Evolutionary conservation across 2,113 vertebrate genomes (phyloP).

Genomic region (Nymphicus hollandicus): DNA sequence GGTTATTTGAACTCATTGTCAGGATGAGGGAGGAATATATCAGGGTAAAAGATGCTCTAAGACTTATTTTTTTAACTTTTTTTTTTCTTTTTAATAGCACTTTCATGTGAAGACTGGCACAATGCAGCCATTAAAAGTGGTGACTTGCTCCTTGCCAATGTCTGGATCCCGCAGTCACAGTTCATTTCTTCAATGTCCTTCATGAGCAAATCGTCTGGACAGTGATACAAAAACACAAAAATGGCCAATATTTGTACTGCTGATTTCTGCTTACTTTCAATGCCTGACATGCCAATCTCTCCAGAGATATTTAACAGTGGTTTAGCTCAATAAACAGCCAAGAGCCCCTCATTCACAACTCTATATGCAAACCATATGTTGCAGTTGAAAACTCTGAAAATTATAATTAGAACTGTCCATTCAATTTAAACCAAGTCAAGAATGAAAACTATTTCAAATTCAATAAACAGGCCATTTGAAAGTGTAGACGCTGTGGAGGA

Average conservation of each 20-base stretch:
- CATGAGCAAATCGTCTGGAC: not conserved
- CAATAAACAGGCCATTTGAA: constrained; percentile 51
- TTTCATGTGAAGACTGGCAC: not conserved
- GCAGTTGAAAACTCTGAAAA: constrained; percentile 54
- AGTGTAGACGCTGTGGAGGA: constrained; percentile 19
- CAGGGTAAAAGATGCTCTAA: not conserved
- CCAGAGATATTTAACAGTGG: constrained; percentile 13
- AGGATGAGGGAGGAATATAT: not conserved
- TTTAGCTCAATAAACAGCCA: constrained; percentile 65
- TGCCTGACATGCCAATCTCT: not conserved
- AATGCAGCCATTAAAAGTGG: not conserved
- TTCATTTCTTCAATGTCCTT: not conserved
- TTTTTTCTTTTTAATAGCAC: not conserved
- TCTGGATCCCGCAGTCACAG: not conserved
- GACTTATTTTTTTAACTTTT: not conserved
- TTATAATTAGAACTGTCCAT: constrained; percentile 73
- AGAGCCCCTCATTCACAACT: constrained; percentile 49
- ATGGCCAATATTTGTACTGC: not conserved
- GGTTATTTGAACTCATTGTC: not conserved
- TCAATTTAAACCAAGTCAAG: constrained; percentile 72
- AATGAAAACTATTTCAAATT: constrained; percentile 63
- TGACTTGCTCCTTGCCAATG: not conserved
- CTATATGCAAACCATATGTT: constrained; percentile 73
- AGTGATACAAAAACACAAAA: not conserved
- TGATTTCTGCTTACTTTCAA: not conserved